Conservation (phyloP, 2,113 vertebrate species). For the Hyperopisus bebe region DNA sequence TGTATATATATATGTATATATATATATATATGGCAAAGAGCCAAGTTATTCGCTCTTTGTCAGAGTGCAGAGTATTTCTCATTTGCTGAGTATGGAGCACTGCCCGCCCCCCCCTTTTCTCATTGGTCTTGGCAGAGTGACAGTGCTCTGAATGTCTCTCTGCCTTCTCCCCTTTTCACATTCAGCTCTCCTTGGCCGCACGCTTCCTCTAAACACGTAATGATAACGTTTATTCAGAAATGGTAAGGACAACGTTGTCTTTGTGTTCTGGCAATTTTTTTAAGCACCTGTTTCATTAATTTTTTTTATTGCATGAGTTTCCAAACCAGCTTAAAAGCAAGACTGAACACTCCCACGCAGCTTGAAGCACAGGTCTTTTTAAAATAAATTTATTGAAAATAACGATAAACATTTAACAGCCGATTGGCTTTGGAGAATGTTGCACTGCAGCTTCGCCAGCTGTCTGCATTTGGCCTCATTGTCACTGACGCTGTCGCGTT, state of each 20-base stretch:
- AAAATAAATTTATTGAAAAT: slow-evolving; percentile 6
- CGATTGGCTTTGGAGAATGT: slow-evolving; percentile 69
- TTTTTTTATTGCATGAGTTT: slow-evolving; percentile 40
- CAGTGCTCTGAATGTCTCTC: slow-evolving; percentile 54
- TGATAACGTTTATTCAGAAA: slow-evolving; percentile 80
- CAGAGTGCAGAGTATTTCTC: neutral
- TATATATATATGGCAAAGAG: neutral
- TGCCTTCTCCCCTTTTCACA: slow-evolving; percentile 68
- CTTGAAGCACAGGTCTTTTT: slow-evolving; percentile 25
- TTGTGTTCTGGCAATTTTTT: slow-evolving; percentile 45
- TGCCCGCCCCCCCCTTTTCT: neutral
- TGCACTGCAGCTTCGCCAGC: slow-evolving; percentile 62
- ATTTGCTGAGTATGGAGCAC: neutral
- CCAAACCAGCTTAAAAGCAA: slow-evolving; percentile 42
- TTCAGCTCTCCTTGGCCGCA: slow-evolving; percentile 76
- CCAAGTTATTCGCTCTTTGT: neutral
- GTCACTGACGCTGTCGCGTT: slow-evolving; percentile 29
- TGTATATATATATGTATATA: too few relatives aligned
- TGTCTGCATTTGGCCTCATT: neutral
- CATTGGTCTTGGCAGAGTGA: slow-evolving; percentile 36
- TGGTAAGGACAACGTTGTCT: slow-evolving; percentile 72
- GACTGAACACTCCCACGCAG: slow-evolving; percentile 34
- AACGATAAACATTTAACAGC: slow-evolving; percentile 32
- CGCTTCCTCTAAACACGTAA: slow-evolving; percentile 80
- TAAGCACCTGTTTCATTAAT: slow-evolving; percentile 39